A percentile compares a stretch with the other conserved stretches of the same genome.
phyloP scores from a whole-genome alignment of 2,888 invertebrate genomes.

The Drosophila anomalata region DNA sequence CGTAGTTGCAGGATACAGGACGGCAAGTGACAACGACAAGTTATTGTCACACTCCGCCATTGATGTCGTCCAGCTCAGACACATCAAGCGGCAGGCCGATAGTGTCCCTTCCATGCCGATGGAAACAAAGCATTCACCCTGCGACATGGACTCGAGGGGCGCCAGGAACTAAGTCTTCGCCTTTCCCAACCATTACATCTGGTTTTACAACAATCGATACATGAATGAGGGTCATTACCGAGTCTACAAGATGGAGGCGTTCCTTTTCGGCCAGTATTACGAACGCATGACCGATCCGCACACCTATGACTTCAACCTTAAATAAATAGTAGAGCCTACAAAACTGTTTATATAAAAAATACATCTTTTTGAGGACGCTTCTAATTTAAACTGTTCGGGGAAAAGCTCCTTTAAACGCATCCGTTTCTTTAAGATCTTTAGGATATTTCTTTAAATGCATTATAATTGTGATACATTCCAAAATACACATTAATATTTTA shows the following conservation, averaged over 20 bases:
- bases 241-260: constrained; percentile 24
- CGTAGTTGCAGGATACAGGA: constrained; percentile 2
- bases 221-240: constrained; percentile 13
- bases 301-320: not conserved
- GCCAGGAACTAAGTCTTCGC: not conserved
- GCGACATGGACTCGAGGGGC: not conserved
- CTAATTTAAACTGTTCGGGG: no score
- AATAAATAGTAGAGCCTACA: not conserved
- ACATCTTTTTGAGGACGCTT: no score
- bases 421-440: no score
- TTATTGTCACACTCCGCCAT: constrained; percentile 23
- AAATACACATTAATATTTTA: no score
- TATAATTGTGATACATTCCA: no score
- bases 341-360: no score
- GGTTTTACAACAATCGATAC: constrained; percentile 6
- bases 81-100: not conserved
- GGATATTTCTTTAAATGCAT: no score
- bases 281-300: constrained; percentile 23
- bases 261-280: constrained; percentile 35
- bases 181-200: constrained; percentile 23
- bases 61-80: not conserved
- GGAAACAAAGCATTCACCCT: not conserved
- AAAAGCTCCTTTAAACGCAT: no score
- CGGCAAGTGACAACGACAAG: constrained; percentile 24
- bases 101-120: not conserved